Base-by-base conservation (phyloP, 2,113 vertebrate species). In the Glareola pratincola region DNA sequence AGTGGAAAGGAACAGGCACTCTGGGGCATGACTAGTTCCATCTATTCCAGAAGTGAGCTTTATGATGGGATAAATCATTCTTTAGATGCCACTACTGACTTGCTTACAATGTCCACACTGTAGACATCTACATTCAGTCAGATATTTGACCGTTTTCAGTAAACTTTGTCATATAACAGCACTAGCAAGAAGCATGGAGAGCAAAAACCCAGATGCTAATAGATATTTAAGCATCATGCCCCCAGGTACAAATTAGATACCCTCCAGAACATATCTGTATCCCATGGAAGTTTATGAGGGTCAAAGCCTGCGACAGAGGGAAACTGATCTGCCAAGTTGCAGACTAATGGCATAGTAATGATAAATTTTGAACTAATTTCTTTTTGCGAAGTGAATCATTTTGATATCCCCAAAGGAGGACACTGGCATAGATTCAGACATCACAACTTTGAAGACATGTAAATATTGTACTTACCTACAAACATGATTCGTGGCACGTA, bases 401-500 rank as follows among this genome's bases (percentile, higher is more conserved):
- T 57, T 78, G 23, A 53, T 39, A 24, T 29, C 8, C 4, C 10
- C 24, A 43, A 50, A 88, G 62, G 24, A 87, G 1, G 4, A 72
- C n/a, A 54, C 10, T 37, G 22, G 8, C 13, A 48, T 45, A 87
- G 32, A 43, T 82, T 78, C 48, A 82, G 10, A n/a, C 78, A 64
- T 30, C 48, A n/a, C 14, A 62, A 9, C 14, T 92, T 36, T 45
- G 32, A 83, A 22, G 17, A 43, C 36, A 34, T 2, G 12, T 47
- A 71, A 22, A 80, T 54, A 59, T 48, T 37, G 59, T 60, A 95
- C 98, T 95, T 98, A 99, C 99, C 99, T 91, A 99, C 88, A 97
- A 99, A 99, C 94, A 99, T 87, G 96, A 99, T 99, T 95, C 99
- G 98, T 82, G 99, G 99, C 53, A 99, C 98, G 0, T 99, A 99